Percentiles rank a stretch among this genome's conserved stretches.
These are phyloP conservation scores for Champsocephalus esox DNA, from an alignment of 2,797 vertebrate species.

Conservation along the genomic window DNA sequence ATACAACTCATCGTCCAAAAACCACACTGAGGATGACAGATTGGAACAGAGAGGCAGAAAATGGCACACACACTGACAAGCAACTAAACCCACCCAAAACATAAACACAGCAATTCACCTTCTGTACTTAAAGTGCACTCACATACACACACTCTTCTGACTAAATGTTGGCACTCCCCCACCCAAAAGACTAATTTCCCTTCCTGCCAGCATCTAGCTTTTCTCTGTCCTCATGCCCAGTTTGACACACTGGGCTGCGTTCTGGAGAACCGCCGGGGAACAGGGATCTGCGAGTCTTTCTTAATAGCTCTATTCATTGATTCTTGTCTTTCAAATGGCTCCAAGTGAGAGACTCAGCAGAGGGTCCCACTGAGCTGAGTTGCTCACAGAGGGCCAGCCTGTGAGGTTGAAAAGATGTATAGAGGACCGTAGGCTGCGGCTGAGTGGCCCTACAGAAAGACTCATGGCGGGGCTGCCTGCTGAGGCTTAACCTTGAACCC, in stretches of 20 bases:
- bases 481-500: conserved; percentile 47
- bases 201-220: conserved; percentile 53
- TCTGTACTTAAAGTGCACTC: conserved; percentile 2
- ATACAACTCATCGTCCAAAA: conserved; percentile 40
- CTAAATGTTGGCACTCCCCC: conserved; percentile 51
- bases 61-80: conserved; percentile 24
- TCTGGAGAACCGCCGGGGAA: conserved; percentile 41
- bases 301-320: conserved; percentile 74
- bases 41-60: conserved; percentile 26
- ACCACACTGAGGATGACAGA: conserved; percentile 48
- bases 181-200: conserved; percentile 47
- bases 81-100: conserved; percentile 25
- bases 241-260: conserved; percentile 44
- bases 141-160: conserved; percentile 13
- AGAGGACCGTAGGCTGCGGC: conserved; percentile 25
- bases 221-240: conserved; percentile 39
- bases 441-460: conserved; percentile 38
- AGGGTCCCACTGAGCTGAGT: conserved; percentile 51
- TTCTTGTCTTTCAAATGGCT: conserved; percentile 57
- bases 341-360: conserved; percentile 48
- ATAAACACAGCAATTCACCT: neutral
- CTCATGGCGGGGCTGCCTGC: conserved; percentile 38
- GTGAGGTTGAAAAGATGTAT: conserved; percentile 52
- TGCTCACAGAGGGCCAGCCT: conserved; percentile 32
- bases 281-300: conserved; percentile 39